Evolutionary conservation across 2,797 vertebrate genomes (phyloP), one percentile per base, ranked within the genome.

Genomic region (Macropus fuliginosus): DNA sequence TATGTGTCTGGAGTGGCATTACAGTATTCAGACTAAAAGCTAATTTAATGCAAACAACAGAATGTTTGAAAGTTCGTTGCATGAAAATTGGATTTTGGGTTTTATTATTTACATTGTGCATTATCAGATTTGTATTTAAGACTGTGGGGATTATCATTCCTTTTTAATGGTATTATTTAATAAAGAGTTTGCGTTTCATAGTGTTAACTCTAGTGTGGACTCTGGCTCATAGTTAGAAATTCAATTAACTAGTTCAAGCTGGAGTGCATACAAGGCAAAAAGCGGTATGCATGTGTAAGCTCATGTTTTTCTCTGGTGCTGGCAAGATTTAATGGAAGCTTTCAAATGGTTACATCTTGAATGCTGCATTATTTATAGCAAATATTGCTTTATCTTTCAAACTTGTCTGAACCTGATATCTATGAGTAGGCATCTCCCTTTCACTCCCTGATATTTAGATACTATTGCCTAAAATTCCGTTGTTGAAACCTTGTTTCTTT

Each of bases 111-210:
- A 97, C 96, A 96, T 97, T 98, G 94, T 97, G 96, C 97, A 97
- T 97, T 98, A 97, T 92, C 93, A 93, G 96, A 94, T 98, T 98
- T 97, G 97, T 97, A 98, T 97, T 98, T 98, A 98, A 98, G 97
- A 98, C 98, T 97, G 95, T 95, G 92, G 96, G 97, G 98, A 98
- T 98, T 98, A 98, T 97, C 97, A 95, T 96, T 93, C 91, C 97
- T 56, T 97, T 98, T 98, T 98, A 95, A 97, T 91, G 93, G 92
- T 92, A 97, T 98, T 98, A 98, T 98, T 98, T 97, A 98, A 98
- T 98, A 97, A 98, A 98, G 96, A 95, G 94, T 95, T 97, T 97
- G 93, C 87, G 91, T 98, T 98, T 97, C 97, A 97, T 95, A 96
- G 93, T 94, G 97, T 96, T 97, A 97, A 95, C 97, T 97, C 89